These are phyloP conservation scores for Polyploca ridens DNA, from an alignment of 2,888 invertebrate species.

Conservation along the genomic window DNA sequence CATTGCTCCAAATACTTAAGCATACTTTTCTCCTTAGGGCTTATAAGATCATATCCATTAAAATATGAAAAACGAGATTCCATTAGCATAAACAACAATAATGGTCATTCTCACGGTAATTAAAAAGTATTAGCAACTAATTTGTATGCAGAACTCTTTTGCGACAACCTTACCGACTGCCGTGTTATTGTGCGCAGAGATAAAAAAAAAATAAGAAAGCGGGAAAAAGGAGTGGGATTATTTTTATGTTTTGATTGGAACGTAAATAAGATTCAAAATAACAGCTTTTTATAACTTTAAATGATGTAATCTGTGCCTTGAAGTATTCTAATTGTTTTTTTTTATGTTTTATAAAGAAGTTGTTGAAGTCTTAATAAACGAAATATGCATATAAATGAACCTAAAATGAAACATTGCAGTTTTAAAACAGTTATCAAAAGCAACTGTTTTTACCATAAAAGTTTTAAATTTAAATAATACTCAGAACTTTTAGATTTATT, in stretches of 20 bases:
- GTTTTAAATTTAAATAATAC: neutral
- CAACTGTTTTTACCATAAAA: neutral
- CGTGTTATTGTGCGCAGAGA: neutral
- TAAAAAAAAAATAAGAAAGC: neutral
- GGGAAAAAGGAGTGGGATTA: neutral
- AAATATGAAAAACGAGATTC: constrained; percentile 3
- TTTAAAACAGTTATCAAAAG: neutral
- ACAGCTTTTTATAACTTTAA: neutral
- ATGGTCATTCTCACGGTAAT: constrained; percentile 9
- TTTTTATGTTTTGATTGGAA: neutral
- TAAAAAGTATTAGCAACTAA: constrained; percentile 13
- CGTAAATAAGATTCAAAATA: neutral
- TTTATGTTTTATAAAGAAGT: neutral
- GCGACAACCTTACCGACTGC: constrained; percentile 1
- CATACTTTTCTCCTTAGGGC: neutral
- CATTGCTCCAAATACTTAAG: neutral
- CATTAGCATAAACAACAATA: constrained; percentile 11
- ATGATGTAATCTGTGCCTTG: neutral
- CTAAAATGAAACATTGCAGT: no score
- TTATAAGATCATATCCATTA: neutral
- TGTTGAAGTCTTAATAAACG: neutral
- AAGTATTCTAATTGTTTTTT: neutral
- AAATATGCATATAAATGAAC: no score
- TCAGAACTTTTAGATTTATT: neutral
- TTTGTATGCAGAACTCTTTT: constrained; percentile 12